Conservation (phyloP, 2,888 invertebrate species). For the Aporophyla nigra region DNA sequence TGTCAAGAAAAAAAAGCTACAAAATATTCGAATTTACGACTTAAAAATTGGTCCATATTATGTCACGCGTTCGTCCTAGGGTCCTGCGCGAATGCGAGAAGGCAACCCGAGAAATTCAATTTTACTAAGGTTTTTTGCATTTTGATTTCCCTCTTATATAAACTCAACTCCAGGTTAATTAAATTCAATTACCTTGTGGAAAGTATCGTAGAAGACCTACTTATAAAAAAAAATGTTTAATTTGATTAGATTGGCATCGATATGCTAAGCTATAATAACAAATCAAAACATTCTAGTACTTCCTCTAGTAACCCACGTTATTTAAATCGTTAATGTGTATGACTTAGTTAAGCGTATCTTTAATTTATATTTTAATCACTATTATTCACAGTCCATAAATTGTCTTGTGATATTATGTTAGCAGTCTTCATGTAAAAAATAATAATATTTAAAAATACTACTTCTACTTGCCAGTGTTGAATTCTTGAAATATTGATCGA, state of each 20-base stretch:
- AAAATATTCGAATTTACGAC: too few species aligned
- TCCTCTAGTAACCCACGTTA: conserved; percentile 33
- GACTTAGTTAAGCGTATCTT: conserved; percentile 65
- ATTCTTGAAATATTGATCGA: background rate
- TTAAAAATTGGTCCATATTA: background rate
- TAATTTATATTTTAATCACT: conserved; percentile 53
- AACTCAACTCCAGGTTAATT: background rate
- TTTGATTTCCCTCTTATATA: too few species aligned
- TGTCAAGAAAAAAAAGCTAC: too few species aligned
- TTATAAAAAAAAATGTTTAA: too few species aligned
- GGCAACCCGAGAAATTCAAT: too few species aligned
- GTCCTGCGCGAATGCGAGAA: background rate
- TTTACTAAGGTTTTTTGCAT: too few species aligned
- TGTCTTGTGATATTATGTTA: conserved; percentile 52
- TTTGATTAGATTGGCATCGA: too few species aligned
- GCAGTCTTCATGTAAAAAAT: background rate
- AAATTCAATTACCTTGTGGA: background rate
- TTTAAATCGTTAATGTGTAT: conserved; percentile 47
- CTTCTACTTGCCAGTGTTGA: background rate
- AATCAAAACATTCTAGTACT: conserved; percentile 15
- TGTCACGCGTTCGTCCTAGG: background rate
- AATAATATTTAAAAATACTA: background rate
- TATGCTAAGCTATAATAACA: too few species aligned
- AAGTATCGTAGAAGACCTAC: too few species aligned
- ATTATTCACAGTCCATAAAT: conserved; percentile 64